phyloP scores from a whole-genome alignment of 2,888 invertebrate species.

The Synergus japonicus region DNA sequence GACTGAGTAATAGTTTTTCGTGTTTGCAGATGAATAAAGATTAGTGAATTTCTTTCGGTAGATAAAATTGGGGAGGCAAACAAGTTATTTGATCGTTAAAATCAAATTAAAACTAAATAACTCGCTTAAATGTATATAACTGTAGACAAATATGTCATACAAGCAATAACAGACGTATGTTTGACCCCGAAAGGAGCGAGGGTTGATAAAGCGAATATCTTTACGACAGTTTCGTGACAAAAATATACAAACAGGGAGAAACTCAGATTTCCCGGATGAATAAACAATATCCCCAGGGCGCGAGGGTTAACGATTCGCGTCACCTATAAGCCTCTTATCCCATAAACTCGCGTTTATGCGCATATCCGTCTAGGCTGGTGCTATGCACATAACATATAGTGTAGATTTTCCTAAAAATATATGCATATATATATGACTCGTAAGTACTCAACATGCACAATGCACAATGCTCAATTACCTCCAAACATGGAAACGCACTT shows the following conservation, averaged over 20 bases:
- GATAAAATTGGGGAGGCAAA: background rate
- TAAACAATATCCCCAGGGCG: constrained; percentile 34
- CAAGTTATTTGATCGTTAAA: background rate
- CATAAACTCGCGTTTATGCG: constrained; percentile 24
- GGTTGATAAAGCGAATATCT: constrained; percentile 5
- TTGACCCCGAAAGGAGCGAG: background rate
- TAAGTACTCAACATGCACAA: constrained; percentile 20
- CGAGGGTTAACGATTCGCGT: constrained; percentile 35
- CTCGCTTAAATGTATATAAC: too few species aligned
- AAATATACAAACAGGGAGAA: constrained; percentile 30
- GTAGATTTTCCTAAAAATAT: constrained; percentile 20
- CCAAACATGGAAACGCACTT: constrained; percentile 30
- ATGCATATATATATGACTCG: background rate
- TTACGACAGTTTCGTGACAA: constrained; percentile 16
- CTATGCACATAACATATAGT: constrained; percentile 6
- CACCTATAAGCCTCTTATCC: constrained; percentile 23
- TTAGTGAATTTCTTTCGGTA: background rate
- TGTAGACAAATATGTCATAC: background rate
- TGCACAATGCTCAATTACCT: constrained; percentile 3
- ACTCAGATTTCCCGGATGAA: constrained; percentile 25
- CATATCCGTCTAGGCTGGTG: constrained; percentile 11
- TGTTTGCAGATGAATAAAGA: background rate
- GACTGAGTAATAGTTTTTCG: background rate
- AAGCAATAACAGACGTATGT: background rate
- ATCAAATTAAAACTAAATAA: background rate